A percentile compares a stretch with the other conserved stretches of the same genome.
Conservation (phyloP, 1,140 invertebrate genomes). For the Pseudachorutes palmiensis region DNA sequence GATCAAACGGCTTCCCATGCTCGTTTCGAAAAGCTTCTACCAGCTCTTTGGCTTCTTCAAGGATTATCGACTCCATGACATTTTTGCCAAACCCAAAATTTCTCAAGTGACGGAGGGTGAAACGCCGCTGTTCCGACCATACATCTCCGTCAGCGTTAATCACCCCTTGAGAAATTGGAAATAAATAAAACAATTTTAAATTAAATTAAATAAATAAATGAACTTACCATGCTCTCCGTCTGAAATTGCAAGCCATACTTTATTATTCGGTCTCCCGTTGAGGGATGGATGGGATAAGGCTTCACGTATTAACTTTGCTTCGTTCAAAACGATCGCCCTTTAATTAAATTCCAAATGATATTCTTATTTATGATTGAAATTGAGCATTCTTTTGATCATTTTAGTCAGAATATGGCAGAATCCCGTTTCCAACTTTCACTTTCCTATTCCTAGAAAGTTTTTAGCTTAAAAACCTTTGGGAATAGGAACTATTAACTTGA, state of each 20-base stretch:
- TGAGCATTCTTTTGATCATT: too few relatives aligned
- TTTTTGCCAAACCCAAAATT: constrained; percentile 24
- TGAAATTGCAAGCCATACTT: not conserved
- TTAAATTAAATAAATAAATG: not conserved
- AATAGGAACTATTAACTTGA: too few relatives aligned
- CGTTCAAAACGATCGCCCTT: constrained; percentile 1
- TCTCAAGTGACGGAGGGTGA: constrained; percentile 23
- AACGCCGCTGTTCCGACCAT: constrained; percentile 24
- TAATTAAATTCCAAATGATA: too few relatives aligned
- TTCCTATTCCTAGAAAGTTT: too few relatives aligned
- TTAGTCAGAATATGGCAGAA: too few relatives aligned
- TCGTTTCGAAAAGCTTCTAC: not conserved
- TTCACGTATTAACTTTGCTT: not conserved
- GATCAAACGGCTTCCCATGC: not conserved
- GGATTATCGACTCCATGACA: constrained; percentile 11
- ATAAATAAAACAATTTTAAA: not conserved
- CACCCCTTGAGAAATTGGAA: constrained; percentile 12
- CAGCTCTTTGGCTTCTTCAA: constrained; percentile 14
- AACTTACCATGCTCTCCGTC: constrained; percentile 4
- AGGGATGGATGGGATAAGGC: not conserved
- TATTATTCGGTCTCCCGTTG: not conserved
- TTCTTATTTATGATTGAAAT: too few relatives aligned
- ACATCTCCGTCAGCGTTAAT: constrained; percentile 18
- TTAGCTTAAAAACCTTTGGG: too few relatives aligned
- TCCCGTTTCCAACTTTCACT: too few relatives aligned